Evolutionary conservation across 2,797 vertebrate species (phyloP).

Genomic region (Sebastiscus tertius): DNA sequence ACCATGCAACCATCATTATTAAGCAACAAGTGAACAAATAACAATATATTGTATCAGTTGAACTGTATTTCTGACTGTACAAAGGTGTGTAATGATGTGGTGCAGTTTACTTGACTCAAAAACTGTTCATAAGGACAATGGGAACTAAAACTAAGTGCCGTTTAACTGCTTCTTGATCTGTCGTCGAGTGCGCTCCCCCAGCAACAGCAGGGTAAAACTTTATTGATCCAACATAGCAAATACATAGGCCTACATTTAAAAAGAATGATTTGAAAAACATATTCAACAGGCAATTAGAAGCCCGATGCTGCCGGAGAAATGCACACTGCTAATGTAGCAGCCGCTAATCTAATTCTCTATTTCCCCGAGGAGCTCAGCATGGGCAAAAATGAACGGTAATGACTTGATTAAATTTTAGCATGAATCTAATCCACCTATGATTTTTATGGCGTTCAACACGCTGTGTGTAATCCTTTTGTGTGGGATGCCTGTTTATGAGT

Average conservation of each 20-base stretch:
- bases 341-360: constrained; percentile 35
- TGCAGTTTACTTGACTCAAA: not conserved
- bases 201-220: not conserved
- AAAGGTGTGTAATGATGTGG: not conserved
- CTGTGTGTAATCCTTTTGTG: not conserved
- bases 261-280: not conserved
- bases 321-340: constrained; percentile 7
- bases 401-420: constrained; percentile 39
- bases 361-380: constrained; percentile 16
- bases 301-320: constrained; percentile 9
- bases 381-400: constrained; percentile 12
- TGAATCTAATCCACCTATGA: constrained; percentile 4
- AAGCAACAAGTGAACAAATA: not conserved
- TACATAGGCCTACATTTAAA: not conserved
- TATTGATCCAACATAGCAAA: constrained; percentile 21
- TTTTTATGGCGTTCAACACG: not conserved
- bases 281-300: not conserved
- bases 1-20: not conserved
- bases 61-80: not conserved
- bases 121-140: not conserved
- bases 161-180: constrained; percentile 24
- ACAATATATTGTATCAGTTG: not conserved
- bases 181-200: not conserved
- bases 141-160: constrained; percentile 18
- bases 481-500: not conserved